Percentiles rank a stretch among this genome's conserved stretches.
These are phyloP conservation scores for Danio albolineatus DNA, from an alignment of 2,797 vertebrate genomes.

Conservation along the genomic window DNA sequence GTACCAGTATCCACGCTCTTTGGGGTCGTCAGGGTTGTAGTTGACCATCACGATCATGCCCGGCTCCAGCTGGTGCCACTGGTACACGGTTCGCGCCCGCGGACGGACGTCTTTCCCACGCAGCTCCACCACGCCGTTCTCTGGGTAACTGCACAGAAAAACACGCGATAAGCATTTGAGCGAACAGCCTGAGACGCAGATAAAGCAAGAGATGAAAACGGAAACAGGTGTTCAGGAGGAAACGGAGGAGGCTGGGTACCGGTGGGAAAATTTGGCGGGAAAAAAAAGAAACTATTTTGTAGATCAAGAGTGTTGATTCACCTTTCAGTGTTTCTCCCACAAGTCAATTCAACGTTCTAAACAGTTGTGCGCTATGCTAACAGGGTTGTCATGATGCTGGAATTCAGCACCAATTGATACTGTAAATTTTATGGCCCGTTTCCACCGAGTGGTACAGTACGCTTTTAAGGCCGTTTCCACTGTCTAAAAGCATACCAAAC, in stretches of 20 bases:
- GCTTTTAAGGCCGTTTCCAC: too few species aligned
- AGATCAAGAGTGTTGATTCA: too few species aligned
- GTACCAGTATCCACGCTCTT: constrained; percentile 96
- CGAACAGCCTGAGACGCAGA: too few species aligned
- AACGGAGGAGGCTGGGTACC: too few species aligned
- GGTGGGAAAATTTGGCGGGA: not conserved
- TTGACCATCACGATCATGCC: constrained; percentile 96
- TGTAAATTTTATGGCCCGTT: too few species aligned
- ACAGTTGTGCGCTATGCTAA: too few species aligned
- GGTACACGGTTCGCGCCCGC: constrained; percentile 86
- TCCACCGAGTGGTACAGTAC: too few species aligned
- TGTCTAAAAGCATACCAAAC: too few species aligned
- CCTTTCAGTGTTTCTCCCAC: not conserved
- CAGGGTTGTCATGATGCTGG: too few species aligned
- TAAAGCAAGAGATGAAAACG: not conserved
- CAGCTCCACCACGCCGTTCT: constrained; percentile 89
- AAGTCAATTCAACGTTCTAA: not conserved
- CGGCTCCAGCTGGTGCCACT: constrained; percentile 91
- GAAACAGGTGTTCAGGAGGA: not conserved
- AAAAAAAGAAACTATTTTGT: not conserved
- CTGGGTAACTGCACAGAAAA: constrained; percentile 85
- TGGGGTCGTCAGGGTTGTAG: constrained; percentile 93
- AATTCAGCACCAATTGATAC: too few species aligned
- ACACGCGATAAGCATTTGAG: not conserved
- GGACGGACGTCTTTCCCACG: constrained; percentile 85